These are phyloP conservation scores for Notoglanidium macrostoma DNA, from an alignment of 2,797 vertebrate genomes.

Conservation along the genomic window DNA sequence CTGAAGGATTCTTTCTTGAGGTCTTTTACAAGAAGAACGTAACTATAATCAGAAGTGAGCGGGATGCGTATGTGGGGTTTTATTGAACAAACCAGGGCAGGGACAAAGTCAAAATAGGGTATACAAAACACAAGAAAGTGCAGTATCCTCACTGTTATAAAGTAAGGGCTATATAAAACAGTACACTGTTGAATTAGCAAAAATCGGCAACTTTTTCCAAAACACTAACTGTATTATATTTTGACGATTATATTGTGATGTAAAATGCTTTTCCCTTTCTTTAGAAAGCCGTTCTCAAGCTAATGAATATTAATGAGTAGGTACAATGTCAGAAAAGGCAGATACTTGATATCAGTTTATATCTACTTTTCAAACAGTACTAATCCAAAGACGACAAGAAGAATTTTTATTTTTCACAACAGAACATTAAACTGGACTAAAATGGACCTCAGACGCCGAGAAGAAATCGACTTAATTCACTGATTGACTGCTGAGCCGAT, in stretches of 20 bases:
- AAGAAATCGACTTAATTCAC: background rate
- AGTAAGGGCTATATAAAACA: background rate
- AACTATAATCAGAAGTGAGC: background rate
- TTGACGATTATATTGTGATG: background rate
- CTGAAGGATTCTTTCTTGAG: slow-evolving; percentile 1
- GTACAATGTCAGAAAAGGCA: background rate
- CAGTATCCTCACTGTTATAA: background rate
- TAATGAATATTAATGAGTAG: background rate
- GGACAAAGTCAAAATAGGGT: background rate
- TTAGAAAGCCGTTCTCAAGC: background rate
- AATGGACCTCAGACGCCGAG: background rate
- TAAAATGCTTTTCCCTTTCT: background rate
- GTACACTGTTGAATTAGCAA: too few species aligned
- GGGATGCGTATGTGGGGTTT: background rate
- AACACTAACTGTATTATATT: background rate
- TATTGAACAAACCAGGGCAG: too few species aligned
- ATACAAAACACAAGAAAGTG: background rate
- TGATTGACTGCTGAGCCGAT: background rate
- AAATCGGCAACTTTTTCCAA: background rate
- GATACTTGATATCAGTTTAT: background rate
- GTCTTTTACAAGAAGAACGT: background rate
- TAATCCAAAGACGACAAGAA: background rate
- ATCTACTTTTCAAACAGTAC: background rate
- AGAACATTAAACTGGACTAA: background rate
- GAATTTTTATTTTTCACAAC: background rate